phyloP scores from a whole-genome alignment of 2,888 invertebrate genomes.

The Uloborus plumipes region DNA sequence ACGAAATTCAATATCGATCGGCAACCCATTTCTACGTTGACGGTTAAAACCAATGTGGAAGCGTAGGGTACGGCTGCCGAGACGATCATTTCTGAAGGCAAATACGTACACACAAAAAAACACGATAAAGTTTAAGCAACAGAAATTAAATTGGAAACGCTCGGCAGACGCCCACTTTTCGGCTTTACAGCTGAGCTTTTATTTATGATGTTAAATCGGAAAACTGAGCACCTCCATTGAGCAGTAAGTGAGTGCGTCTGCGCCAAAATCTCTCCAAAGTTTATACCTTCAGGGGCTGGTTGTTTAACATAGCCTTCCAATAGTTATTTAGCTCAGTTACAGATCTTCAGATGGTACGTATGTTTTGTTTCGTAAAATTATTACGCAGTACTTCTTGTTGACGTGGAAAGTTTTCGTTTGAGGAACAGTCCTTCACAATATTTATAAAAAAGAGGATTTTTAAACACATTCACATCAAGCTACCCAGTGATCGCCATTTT shows the following conservation, averaged over 20 bases:
- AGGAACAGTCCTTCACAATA: too few relatives aligned
- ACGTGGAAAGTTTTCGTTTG: too few relatives aligned
- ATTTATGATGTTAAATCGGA: slow-evolving; percentile 64
- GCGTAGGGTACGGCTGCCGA: slow-evolving; percentile 33
- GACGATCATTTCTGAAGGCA: slow-evolving; percentile 24
- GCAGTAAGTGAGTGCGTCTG: slow-evolving; percentile 64
- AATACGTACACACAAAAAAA: slow-evolving; percentile 17
- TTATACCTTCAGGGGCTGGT: slow-evolving; percentile 25
- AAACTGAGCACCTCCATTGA: slow-evolving; percentile 65
- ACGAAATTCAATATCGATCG: slow-evolving; percentile 61
- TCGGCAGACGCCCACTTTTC: slow-evolving; percentile 62
- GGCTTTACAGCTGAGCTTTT: slow-evolving; percentile 64
- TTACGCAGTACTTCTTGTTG: too few relatives aligned
- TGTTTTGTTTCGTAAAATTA: slow-evolving; percentile 4
- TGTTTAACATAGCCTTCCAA: slow-evolving; percentile 27
- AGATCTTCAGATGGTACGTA: slow-evolving; percentile 38
- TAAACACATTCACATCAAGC: too few relatives aligned
- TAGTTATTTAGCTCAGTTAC: slow-evolving; percentile 5
- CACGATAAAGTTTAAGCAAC: slow-evolving; percentile 10
- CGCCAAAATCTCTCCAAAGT: slow-evolving; percentile 59
- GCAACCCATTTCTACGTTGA: slow-evolving; percentile 41
- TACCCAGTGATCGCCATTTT: slow-evolving; percentile 52
- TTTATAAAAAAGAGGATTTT: too few relatives aligned
- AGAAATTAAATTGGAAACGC: slow-evolving; percentile 40
- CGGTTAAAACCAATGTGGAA: slow-evolving; percentile 38